These are phyloP conservation scores for Epinephelus awoara DNA, from an alignment of 2,797 vertebrate genomes.

Conservation along the genomic window DNA sequence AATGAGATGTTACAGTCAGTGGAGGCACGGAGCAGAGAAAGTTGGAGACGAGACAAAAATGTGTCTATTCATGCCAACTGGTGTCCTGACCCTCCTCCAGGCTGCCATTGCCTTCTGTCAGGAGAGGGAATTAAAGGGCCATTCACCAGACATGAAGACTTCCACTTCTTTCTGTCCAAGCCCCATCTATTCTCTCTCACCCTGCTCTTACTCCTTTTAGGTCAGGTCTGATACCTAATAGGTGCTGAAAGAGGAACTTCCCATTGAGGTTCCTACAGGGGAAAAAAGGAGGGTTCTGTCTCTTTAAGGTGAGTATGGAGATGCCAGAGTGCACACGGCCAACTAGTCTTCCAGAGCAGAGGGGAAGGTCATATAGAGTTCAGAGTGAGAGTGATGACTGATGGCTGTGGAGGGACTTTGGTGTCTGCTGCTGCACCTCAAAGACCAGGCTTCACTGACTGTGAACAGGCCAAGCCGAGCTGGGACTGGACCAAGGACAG, in stretches of 20 bases:
- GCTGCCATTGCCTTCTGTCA: constrained; percentile 84
- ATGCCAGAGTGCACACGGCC: constrained; percentile 83
- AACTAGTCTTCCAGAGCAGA: constrained; percentile 77
- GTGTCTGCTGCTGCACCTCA: constrained; percentile 83
- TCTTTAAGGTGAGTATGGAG: constrained; percentile 81
- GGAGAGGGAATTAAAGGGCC: constrained; percentile 81
- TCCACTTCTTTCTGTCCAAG: constrained; percentile 56
- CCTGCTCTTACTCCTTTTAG: constrained; percentile 38
- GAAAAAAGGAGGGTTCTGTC: constrained; percentile 57
- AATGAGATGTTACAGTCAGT: constrained; percentile 81
- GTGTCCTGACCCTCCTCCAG: constrained; percentile 85
- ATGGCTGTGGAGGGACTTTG: constrained; percentile 87
- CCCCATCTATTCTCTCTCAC: constrained; percentile 22
- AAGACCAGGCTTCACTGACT: constrained; percentile 69
- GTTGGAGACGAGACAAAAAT: constrained; percentile 85
- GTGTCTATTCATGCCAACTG: constrained; percentile 85
- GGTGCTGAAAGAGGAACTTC: constrained; percentile 42
- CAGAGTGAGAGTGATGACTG: constrained; percentile 88
- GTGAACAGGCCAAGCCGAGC: constrained; percentile 50
- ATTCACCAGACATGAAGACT: constrained; percentile 73
- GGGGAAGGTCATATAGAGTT: constrained; percentile 93
- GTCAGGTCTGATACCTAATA: constrained; percentile 31
- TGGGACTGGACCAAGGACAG: constrained; percentile 50
- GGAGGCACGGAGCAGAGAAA: constrained; percentile 79
- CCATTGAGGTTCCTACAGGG: constrained; percentile 26